These are phyloP conservation scores for Tribolium castaneum DNA, from an alignment of 1,140 invertebrate species.

Conservation along the genomic window DNA sequence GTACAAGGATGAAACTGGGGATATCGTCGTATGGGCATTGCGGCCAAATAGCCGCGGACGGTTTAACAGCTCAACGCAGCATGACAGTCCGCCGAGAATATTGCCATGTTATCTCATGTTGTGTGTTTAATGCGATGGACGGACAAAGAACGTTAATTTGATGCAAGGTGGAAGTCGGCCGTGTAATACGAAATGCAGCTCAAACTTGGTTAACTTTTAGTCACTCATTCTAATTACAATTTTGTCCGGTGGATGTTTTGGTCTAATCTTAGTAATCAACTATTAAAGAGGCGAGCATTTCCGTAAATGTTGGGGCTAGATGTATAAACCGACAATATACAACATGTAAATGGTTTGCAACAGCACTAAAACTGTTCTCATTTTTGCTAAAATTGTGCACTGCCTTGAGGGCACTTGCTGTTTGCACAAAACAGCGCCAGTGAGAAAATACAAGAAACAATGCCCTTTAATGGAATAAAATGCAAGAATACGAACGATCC, in stretches of 20 bases:
- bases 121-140: background rate
- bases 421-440: too few relatives aligned
- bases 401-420: too few relatives aligned
- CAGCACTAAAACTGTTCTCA: too few relatives aligned
- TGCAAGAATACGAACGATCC: too few relatives aligned
- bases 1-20: constrained; percentile 22
- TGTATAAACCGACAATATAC: too few relatives aligned
- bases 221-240: background rate
- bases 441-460: too few relatives aligned
- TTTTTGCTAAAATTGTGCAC: too few relatives aligned
- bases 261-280: background rate
- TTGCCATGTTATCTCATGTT: constrained; percentile 33
- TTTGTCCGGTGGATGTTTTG: background rate
- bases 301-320: too few relatives aligned
- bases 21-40: constrained; percentile 18
- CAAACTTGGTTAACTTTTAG: background rate
- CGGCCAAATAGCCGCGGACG: constrained; percentile 25
- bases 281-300: too few relatives aligned
- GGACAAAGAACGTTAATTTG: constrained; percentile 1
- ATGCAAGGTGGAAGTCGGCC: background rate
- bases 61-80: constrained; percentile 29
- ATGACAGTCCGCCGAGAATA: constrained; percentile 31
- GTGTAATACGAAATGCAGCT: background rate
- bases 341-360: too few relatives aligned
- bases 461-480: too few relatives aligned